Evolutionary conservation across 1,140 invertebrate species (phyloP).

Genomic region (Drosophila paulistorum): DNA sequence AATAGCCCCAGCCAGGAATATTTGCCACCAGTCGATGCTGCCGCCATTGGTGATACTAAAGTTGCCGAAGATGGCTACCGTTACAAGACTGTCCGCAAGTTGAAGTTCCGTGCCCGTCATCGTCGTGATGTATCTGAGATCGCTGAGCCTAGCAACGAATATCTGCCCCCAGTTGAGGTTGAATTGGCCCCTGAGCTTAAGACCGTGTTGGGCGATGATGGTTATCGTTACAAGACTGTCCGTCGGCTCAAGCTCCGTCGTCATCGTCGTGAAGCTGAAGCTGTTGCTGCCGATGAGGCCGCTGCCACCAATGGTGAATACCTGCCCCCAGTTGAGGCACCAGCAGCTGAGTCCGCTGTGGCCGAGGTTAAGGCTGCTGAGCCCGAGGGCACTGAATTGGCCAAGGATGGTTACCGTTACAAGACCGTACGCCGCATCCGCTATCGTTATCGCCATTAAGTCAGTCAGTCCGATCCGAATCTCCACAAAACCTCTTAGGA

Average conservation of each 20-base stretch:
- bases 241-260: conserved; percentile 72
- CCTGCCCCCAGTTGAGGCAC: conserved; percentile 62
- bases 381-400: conserved; percentile 65
- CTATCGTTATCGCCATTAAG: conserved; percentile 74
- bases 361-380: conserved; percentile 35
- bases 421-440: conserved; percentile 75
- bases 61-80: conserved; percentile 71
- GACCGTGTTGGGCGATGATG: conserved; percentile 66
- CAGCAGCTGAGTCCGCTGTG: conserved; percentile 14
- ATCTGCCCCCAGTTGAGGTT: conserved; percentile 73
- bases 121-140: conserved; percentile 76
- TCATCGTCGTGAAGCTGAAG: conserved; percentile 68
- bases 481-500: conserved; percentile 25
- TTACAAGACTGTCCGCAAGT: conserved; percentile 61
- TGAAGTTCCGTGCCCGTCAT: conserved; percentile 66
- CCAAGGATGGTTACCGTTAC: conserved; percentile 76
- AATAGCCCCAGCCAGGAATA: too few species aligned
- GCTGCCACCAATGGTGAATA: conserved; percentile 65
- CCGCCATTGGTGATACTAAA: conserved; percentile 56
- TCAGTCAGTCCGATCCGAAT: background rate
- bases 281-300: conserved; percentile 36
- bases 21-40: too few species aligned
- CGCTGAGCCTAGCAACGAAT: conserved; percentile 61
- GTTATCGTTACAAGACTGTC: conserved; percentile 76
- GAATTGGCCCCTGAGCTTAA: conserved; percentile 72